Percentiles rank a stretch among this genome's conserved stretches.
These are phyloP conservation scores for Pollenia amentaria DNA, from an alignment of 2,888 invertebrate genomes.

Conservation along the genomic window DNA sequence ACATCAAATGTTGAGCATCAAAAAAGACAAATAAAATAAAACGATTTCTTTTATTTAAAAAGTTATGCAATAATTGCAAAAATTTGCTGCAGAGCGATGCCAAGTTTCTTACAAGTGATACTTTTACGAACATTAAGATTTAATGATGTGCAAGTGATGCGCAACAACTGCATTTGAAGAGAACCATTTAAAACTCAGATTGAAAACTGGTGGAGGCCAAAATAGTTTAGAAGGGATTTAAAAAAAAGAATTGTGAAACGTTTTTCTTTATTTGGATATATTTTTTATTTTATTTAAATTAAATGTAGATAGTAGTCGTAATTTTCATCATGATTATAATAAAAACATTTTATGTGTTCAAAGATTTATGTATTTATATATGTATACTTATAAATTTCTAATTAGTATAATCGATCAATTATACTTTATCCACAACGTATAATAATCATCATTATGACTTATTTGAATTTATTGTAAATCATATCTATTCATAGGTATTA, in stretches of 20 bases:
- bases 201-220: too few relatives aligned
- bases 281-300: constrained; percentile 48
- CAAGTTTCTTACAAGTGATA: too few relatives aligned
- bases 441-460: constrained; percentile 42
- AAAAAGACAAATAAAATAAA: too few relatives aligned
- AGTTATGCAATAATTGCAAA: too few relatives aligned
- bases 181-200: too few relatives aligned
- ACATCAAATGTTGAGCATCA: too few relatives aligned
- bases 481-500: constrained; percentile 55
- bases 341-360: constrained; percentile 51
- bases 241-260: background rate
- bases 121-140: too few relatives aligned
- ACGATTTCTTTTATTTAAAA: too few relatives aligned
- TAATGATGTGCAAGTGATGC: too few relatives aligned
- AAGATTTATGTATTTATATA: constrained; percentile 39
- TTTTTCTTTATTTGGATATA: constrained; percentile 10
- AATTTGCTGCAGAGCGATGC: too few relatives aligned
- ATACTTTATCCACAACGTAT: constrained; percentile 58
- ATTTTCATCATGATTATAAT: constrained; percentile 38
- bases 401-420: constrained; percentile 48
- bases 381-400: constrained; percentile 56
- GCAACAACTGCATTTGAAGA: too few relatives aligned
- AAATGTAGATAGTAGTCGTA: constrained; percentile 47
- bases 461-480: constrained; percentile 63
- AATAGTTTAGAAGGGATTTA: background rate